A percentile compares a stretch with the other conserved stretches of the same genome.
phyloP scores from a whole-genome alignment of 2,888 invertebrate species.

The Drosophila koepferae region DNA sequence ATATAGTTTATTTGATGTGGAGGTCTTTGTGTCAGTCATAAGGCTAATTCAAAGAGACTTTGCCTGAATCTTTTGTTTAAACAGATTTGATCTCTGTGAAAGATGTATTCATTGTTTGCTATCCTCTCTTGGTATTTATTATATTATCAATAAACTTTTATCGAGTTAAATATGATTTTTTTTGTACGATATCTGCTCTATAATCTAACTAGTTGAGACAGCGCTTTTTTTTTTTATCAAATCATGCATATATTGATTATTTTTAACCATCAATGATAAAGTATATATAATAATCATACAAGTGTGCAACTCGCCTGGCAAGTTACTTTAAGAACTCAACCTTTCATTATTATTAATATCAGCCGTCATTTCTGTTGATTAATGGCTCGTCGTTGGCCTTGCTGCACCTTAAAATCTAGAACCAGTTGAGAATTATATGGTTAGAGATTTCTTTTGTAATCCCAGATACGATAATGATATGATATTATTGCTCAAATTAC shows the following conservation, averaged over 20 bases:
- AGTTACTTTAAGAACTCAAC: background rate
- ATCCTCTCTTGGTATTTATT: no score
- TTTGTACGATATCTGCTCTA: background rate
- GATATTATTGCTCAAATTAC: no score
- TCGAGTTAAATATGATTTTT: background rate
- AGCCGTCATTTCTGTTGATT: background rate
- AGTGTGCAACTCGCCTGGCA: background rate
- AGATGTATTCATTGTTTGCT: background rate
- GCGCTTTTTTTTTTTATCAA: background rate
- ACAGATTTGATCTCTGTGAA: background rate
- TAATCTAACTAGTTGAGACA: background rate
- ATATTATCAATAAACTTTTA: no score
- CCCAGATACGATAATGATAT: no score
- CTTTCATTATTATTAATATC: background rate
- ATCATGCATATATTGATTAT: background rate
- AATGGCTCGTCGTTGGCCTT: background rate
- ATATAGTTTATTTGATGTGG: background rate
- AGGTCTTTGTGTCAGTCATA: background rate
- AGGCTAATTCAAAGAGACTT: background rate
- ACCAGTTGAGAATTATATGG: background rate
- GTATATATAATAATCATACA: background rate
- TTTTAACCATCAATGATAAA: background rate
- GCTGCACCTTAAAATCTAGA: background rate
- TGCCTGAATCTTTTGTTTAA: no score
- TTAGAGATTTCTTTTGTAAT: background rate